A percentile compares a stretch with the other conserved stretches of the same genome.
phyloP scores from a whole-genome alignment of 2,797 vertebrate species.

The Eupleurogrammus muticus region DNA sequence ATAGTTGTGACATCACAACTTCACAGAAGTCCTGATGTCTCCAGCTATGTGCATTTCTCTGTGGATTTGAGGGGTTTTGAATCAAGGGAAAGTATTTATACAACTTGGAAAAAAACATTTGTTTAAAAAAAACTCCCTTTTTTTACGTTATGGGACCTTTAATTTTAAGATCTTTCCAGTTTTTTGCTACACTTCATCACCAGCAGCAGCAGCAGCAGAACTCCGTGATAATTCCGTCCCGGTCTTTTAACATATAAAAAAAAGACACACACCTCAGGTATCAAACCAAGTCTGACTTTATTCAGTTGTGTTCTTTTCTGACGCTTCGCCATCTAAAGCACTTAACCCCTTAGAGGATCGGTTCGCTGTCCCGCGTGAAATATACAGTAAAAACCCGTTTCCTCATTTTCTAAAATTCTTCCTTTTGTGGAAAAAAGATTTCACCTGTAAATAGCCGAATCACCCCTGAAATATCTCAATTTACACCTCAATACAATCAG shows the following conservation, averaged over 20 bases:
- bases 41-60: too few relatives aligned
- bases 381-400: constrained; percentile 23
- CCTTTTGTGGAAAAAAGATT: constrained; percentile 33
- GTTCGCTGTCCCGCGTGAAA: constrained; percentile 38
- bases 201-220: constrained; percentile 68
- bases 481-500: constrained; percentile 47
- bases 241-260: constrained; percentile 41
- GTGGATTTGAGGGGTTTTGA: too few relatives aligned
- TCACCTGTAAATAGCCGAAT: constrained; percentile 76
- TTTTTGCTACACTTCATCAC: constrained; percentile 56
- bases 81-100: too few relatives aligned
- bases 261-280: constrained; percentile 73
- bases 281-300: constrained; percentile 65
- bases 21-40: too few relatives aligned
- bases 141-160: not conserved
- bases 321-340: constrained; percentile 39
- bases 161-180: constrained; percentile 8
- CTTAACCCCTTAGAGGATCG: constrained; percentile 18
- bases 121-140: too few relatives aligned
- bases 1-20: too few relatives aligned
- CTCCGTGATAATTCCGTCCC: constrained; percentile 39
- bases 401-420: constrained; percentile 34
- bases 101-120: too few relatives aligned
- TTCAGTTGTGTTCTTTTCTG: constrained; percentile 50
- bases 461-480: constrained; percentile 36